Evolutionary conservation across 2,888 invertebrate genomes (phyloP), one percentile per base, ranked within the genome.

Genomic region (Rhingia rostrata): DNA sequence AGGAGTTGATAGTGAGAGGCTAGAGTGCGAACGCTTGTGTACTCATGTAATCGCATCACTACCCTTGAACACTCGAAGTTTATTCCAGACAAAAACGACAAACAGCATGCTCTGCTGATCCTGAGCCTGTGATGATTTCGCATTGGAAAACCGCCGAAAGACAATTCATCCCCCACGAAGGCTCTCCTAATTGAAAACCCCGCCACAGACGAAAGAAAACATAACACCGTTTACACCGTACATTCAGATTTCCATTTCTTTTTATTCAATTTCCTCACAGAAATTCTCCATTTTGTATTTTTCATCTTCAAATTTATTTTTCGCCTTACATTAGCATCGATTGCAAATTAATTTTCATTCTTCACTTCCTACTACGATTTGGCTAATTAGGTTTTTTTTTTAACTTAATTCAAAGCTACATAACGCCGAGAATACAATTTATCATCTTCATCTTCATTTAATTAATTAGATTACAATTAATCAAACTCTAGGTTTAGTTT

Each of bases 231-330:
- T 4, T 7, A 45, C 30, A 41, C 45, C 10, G 10, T 45, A 61
- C 45, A 58, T 69, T 58, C 39, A 56, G 37, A 60, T 35, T 58
- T 58, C 12, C 37, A 43, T 66, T 60, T 35, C 10, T 69, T 73
- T 43, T 9, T 12, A 64, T 77, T 72, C 35, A 61, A 78, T 72
- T 78, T 67, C 49, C 30, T 54, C 51, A 56, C 37, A 56, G 72
- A 72, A 77, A 78, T 51, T 82, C 33, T 66, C 60, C 43, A 60
- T 47, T 77, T 66, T 30, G 45, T 56, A 61, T 61, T 69, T n/a
- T 30, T 49, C 12, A 35, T 60, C 66, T 49, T 58, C n/a, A 14
- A n/a, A 22, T 58, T 69, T 53, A 63, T 10, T 58, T 69, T 63
- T n/a, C 53, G 39, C 12, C 56, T 63, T 64, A 73, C 73, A 73